Percentiles rank a stretch among this genome's conserved stretches.
Conservation (phyloP, 2,797 vertebrate genomes). For the Miichthys miiuy region DNA sequence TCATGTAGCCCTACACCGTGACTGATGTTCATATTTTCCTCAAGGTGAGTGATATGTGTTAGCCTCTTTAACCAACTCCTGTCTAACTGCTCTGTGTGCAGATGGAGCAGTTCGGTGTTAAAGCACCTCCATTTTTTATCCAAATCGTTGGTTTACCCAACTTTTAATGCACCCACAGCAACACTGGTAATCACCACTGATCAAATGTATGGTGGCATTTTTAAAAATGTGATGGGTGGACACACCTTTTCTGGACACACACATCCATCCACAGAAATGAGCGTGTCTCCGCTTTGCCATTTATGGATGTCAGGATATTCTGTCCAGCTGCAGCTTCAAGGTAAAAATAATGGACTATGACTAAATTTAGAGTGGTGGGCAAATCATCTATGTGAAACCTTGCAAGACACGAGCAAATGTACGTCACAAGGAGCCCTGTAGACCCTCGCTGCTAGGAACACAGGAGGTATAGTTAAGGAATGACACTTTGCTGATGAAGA, state of each 20-base stretch:
- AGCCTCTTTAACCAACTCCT: not conserved
- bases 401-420: too few species aligned
- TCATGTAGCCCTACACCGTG: not conserved
- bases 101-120: not conserved
- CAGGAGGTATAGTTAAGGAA: too few species aligned
- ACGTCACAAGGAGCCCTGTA: too few species aligned
- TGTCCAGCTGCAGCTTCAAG: too few species aligned
- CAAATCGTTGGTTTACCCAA: not conserved
- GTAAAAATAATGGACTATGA: too few species aligned
- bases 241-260: not conserved
- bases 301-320: too few species aligned
- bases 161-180: not conserved
- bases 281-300: too few species aligned
- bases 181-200: not conserved
- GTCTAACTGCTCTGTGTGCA: not conserved
- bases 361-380: too few species aligned
- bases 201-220: not conserved
- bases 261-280: not conserved
- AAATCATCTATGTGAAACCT: too few species aligned
- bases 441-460: too few species aligned
- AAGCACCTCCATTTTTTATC: not conserved
- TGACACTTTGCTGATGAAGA: too few species aligned
- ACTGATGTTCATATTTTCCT: constrained; percentile 17
- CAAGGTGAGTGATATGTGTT: constrained; percentile 13
- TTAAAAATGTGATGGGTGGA: not conserved